Base-by-base conservation (phyloP, 1,140 invertebrate species). In the Zaprionus africanus region DNA sequence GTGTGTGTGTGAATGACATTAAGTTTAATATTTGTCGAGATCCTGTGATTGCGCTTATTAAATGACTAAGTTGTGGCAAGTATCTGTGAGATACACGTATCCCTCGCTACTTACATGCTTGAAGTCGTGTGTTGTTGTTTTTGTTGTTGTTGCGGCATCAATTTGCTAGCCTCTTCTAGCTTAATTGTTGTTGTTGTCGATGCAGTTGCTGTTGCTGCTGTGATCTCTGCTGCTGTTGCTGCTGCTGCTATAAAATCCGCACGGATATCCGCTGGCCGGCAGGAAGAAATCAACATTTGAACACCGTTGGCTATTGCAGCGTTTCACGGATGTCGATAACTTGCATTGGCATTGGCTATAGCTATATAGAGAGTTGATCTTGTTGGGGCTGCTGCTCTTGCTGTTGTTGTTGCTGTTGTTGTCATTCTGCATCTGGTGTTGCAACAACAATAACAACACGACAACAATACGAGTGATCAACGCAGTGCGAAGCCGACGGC, bases 271-370 rank as follows among this genome's bases (percentile, higher is more conserved):
- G 85, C 69, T 90, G 75, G 79, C 76, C 86, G 86, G 86, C 85
- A 90, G 85, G 85, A 90, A 90, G 85, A 90, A 90, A 90, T 90
- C 85, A 90, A 83, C 85, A 90, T 90, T 90, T 90, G 85, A 90
- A 64, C 85, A 90, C 82, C 85, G 86, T 90, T 75, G 83, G 67
- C 82, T 82, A 74, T 88, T 76, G 81, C 78, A 76, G 73, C 85
- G 77, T 78, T 72, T 81, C 82, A 90, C 85, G 85, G 85, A 90
- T 90, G 85, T 90, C 76, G 86, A 87, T 83, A 88, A 81, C 84
- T 67, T 87, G 85, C 79, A 73, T 81, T 65, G 81, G 85, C 84
- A 78, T 80, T 78, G 82, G 82, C 75, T 82, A 64, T 64, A 71
- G 63, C 73, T 82, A 70, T 66, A 80, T 71, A 57, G 70, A 69